Base-by-base conservation (phyloP, 1,140 invertebrate species). In the Achroia grisella region DNA sequence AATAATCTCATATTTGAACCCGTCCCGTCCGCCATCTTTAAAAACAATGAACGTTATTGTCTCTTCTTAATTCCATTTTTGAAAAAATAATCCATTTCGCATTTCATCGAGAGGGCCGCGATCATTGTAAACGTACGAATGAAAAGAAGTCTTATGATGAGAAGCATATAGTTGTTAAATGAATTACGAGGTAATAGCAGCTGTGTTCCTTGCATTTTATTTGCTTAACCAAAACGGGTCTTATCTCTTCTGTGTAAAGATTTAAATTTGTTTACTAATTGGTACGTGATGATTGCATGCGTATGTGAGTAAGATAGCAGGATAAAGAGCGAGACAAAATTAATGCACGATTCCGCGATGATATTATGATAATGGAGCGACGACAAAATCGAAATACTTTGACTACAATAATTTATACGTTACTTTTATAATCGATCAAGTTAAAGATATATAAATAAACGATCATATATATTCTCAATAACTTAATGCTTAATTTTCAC, bases 21-120 rank as follows among this genome's bases (percentile, higher is more conserved):
- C 59, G 63, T 64, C 62, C 53, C 59, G 58, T 48, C 71, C 62
- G 77, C 76, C 77, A 81, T 81, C 71, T 84, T 81, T 78, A 70
- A 77, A 74, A 78, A 81, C 80, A 84, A 84, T 81, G 74, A 75
- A 60, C 72, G 71, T 80, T 84, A 81, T 84, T 82, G 78, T 84
- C 76, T 78, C 69, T 81, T 71, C 71, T 84, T 80, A 82, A 84
- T 82, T 80, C 76, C 78, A 82, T 82, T 84, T 84, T 84, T 80
- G 67, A 81, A 81, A 84, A 83, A 84, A 81, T 80, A 84, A 81
- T 81, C 75, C 77, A 78, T 77, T 82, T 80, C 69, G 71, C 69
- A 74, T 84, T 84, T 84, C 67, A 81, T 81, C 65, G 62, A 55
- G 62, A 66, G 56, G 56, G 68, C 34, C 59, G 72, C 70, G 70